Conservation (phyloP, 2,113 vertebrate genomes). For the mouse (Mus musculus) region DNA sequence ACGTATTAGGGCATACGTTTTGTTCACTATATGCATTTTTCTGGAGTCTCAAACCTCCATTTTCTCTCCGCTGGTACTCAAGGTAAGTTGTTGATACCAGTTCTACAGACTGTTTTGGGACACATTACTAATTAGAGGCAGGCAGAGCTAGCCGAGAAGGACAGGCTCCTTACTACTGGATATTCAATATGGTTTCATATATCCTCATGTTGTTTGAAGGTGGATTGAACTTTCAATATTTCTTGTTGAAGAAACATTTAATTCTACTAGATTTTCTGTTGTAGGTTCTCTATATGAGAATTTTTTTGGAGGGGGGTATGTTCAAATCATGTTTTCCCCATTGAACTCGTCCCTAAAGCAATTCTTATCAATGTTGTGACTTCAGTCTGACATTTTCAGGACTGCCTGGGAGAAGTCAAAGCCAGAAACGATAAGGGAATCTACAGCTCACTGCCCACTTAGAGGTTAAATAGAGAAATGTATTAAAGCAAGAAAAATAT, state of each 20-base stretch:
- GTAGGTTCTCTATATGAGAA: background rate
- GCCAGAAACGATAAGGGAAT: background rate
- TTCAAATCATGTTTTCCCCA: background rate
- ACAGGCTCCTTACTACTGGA: background rate
- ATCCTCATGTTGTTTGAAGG: background rate
- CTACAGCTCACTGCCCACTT: background rate
- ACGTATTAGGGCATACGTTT: background rate
- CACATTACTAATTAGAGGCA: background rate
- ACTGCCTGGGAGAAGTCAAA: background rate
- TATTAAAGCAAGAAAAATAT: background rate
- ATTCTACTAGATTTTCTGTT: background rate
- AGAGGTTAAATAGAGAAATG: background rate
- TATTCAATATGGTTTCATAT: background rate
- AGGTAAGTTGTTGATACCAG: background rate
- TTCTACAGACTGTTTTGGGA: background rate
- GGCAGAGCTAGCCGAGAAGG: background rate
- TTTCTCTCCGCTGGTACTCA: background rate
- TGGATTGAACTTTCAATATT: too few species aligned
- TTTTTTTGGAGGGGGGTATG: background rate
- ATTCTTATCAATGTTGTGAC: background rate
- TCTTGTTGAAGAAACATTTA: background rate
- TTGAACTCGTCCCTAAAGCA: background rate
- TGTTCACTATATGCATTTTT: background rate
- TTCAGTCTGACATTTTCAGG: background rate
- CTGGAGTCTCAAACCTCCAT: background rate